These are phyloP conservation scores for Eupeodes luniger DNA, from an alignment of 2,888 invertebrate genomes.

Conservation along the genomic window DNA sequence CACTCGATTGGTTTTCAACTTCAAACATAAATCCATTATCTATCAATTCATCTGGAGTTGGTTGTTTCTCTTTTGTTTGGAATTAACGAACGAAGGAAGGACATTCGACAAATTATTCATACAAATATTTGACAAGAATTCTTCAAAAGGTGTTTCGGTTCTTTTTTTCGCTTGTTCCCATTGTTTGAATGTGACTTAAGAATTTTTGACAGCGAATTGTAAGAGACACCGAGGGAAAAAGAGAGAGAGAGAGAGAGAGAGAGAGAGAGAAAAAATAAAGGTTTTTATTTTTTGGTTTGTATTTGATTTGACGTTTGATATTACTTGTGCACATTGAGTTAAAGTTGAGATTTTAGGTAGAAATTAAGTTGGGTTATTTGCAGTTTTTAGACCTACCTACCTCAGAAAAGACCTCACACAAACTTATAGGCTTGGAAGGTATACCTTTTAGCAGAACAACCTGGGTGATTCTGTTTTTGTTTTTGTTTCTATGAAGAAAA, in stretches of 20 bases:
- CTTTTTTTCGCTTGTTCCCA: neutral
- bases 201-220: neutral
- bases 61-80: slow-evolving; percentile 19
- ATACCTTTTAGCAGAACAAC: neutral
- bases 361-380: slow-evolving; percentile 35
- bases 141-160: slow-evolving; percentile 18
- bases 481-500: neutral
- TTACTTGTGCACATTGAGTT: slow-evolving; percentile 2
- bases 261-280: neutral
- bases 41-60: slow-evolving; percentile 27
- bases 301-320: slow-evolving; percentile 44
- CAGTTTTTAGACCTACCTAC: slow-evolving; percentile 22
- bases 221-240: neutral
- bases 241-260: neutral
- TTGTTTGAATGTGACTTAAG: neutral
- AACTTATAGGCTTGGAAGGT: slow-evolving; percentile 25
- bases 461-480: neutral
- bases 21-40: slow-evolving; percentile 51
- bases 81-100: slow-evolving; percentile 27
- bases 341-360: slow-evolving; percentile 8
- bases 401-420: slow-evolving; percentile 58
- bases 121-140: slow-evolving; percentile 70
- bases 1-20: slow-evolving; percentile 26
- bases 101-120: slow-evolving; percentile 66
- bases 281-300: slow-evolving; percentile 3